Conservation (phyloP, 2,797 vertebrate genomes). For the Neopelma chrysocephalum region DNA sequence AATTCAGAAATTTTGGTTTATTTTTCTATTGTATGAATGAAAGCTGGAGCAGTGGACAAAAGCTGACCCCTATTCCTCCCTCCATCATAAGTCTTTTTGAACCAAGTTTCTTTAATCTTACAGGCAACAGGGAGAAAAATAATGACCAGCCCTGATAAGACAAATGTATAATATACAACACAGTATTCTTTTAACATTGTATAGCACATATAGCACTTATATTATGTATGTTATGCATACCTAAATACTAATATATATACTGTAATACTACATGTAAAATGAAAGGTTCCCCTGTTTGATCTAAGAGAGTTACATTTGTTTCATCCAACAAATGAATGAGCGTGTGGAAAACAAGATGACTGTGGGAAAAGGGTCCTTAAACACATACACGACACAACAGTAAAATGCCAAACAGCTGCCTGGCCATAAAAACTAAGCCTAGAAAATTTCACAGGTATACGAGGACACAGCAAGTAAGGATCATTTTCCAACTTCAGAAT, state of each 20-base stretch:
- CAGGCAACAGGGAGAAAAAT: background rate
- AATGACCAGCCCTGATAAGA: background rate
- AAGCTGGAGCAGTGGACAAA: background rate
- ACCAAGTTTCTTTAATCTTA: background rate
- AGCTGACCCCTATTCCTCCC: background rate
- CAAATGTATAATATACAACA: fast-evolving
- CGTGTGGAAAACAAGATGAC: background rate
- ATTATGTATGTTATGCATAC: fast-evolving
- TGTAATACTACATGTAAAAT: background rate
- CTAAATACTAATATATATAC: background rate
- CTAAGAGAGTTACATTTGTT: background rate
- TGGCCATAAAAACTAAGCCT: background rate
- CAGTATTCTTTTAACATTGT: background rate
- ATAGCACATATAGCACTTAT: too few species aligned
- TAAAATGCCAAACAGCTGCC: background rate
- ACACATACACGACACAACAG: background rate
- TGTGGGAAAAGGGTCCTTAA: background rate
- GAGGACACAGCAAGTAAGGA: background rate
- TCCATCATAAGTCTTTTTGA: background rate
- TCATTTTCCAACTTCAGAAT: background rate
- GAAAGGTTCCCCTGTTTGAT: background rate
- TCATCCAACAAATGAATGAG: background rate
- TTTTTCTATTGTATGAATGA: background rate
- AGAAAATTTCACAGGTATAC: background rate
- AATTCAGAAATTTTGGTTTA: background rate